Evolutionary conservation across 2,113 vertebrate genomes (phyloP), one percentile per base, ranked within the genome.

Genomic region (Urocynchramus pylzowi): DNA sequence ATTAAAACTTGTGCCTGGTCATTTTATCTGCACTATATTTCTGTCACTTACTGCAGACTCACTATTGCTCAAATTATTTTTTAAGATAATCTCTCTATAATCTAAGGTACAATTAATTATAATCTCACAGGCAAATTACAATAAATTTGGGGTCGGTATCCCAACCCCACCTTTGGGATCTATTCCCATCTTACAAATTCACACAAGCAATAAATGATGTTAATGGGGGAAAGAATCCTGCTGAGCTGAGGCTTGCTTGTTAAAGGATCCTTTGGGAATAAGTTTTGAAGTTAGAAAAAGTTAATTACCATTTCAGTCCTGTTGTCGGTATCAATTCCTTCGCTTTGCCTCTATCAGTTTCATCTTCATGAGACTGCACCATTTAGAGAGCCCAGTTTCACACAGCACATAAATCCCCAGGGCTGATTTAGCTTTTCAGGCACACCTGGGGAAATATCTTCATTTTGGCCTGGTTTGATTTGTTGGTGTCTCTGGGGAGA

Each of bases 241-340:
- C 59, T 84, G 64, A 81, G 39, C 31, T 74, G n/a, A 56, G 74
- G 39, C 13, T 60, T 47, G 12, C n/a, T 92, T 77, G 17, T 71
- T 90, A 93, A 71, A 5, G 1, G 74, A 68, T 37, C 49, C 69
- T 42, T 64, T 45, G 60, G 68, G 42, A 86, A 35, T 68, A 82
- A 75, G 21, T 56, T 70, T 68, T 86, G 47, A 86, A 84, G 37
- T 63, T 54, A 89, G 56, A 88, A 96, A 41, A 93, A 59, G 17
- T 68, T 93, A 61, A 54, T 97, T 97, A 96, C 96, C 95, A 33
- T 90, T 92, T 92, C 64, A 65, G 41, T 94, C 76, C 71, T 30
- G 69, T 63, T 71, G 92, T 39, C 2, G 37, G 49, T 94, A 92
- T 84, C 88, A 60, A 7, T 90, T 95, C 80, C 90, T 86, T 80